phyloP scores from a whole-genome alignment of 2,797 vertebrate genomes.

The Poecilia velifera region DNA sequence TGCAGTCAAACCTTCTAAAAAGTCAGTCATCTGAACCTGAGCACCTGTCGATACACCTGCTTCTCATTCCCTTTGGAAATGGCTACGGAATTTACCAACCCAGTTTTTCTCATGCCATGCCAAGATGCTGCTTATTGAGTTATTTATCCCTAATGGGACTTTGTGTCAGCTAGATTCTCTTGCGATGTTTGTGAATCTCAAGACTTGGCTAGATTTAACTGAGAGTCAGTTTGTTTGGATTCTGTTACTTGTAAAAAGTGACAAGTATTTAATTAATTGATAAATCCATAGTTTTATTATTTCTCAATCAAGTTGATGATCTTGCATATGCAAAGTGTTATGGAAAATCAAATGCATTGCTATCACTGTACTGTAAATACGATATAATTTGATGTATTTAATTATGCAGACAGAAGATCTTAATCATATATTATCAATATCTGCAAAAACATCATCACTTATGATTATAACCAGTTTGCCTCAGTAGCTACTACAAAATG shows the following conservation, averaged over 20 bases:
- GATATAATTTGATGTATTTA: not conserved
- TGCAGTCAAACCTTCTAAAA: not conserved
- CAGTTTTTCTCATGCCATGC: rapidly evolving
- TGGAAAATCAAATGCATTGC: not conserved
- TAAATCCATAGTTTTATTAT: not conserved
- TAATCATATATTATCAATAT: not conserved
- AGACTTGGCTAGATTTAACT: not conserved
- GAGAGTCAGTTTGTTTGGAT: not conserved
- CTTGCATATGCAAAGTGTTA: not conserved
- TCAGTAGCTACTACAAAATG: not conserved
- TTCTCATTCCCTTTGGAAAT: not conserved
- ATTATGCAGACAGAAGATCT: not conserved
- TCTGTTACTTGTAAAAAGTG: not conserved
- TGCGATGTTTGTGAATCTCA: not conserved
- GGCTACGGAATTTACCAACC: not conserved
- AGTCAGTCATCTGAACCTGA: not conserved
- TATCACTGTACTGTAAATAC: not conserved
- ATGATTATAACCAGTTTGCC: conserved; percentile 3
- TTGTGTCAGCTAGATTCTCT: not conserved
- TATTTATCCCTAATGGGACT: not conserved
- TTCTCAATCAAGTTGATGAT: not conserved
- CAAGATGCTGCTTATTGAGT: not conserved
- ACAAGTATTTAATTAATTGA: not conserved
- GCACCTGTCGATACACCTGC: not conserved
- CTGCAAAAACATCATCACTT: not conserved